These are phyloP conservation scores for Ptychoptera contaminata DNA, from an alignment of 2,888 invertebrate species.

Conservation along the genomic window DNA sequence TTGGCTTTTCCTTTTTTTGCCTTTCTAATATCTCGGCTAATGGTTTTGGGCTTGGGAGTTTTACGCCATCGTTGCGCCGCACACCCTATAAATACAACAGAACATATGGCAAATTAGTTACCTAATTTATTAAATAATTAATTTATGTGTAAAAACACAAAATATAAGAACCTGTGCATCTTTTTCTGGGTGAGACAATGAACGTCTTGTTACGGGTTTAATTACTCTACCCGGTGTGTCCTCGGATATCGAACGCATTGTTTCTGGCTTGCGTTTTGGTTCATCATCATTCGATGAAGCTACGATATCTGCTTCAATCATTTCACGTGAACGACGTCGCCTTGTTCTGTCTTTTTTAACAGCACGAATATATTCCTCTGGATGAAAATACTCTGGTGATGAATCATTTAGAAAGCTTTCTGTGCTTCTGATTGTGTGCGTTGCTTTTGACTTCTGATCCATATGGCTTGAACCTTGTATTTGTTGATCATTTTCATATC, in stretches of 20 bases:
- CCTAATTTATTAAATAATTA: neutral
- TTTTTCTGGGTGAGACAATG: slow-evolving; percentile 29
- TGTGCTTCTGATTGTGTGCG: slow-evolving; percentile 9
- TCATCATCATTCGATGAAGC: slow-evolving; percentile 10
- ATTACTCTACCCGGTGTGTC: slow-evolving; percentile 21
- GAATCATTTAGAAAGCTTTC: slow-evolving; percentile 11
- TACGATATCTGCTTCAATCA: slow-evolving; percentile 10
- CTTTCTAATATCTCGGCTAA: slow-evolving; percentile 25
- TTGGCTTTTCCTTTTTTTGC: slow-evolving; percentile 16
- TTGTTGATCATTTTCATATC: slow-evolving; percentile 11
- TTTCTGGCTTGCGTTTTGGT: slow-evolving; percentile 22
- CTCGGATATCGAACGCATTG: slow-evolving; percentile 29
- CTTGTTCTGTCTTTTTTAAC: slow-evolving; percentile 12
- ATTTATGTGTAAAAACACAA: neutral
- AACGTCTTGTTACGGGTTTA: slow-evolving; percentile 27
- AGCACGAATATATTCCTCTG: slow-evolving; percentile 11
- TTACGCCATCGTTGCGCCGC: slow-evolving; percentile 17
- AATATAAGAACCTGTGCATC: slow-evolving; percentile 11
- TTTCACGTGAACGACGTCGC: slow-evolving; percentile 11
- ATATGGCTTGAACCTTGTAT: neutral
- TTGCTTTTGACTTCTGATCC: neutral
- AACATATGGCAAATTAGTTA: slow-evolving; percentile 1
- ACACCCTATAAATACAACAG: slow-evolving; percentile 15
- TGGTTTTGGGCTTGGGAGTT: slow-evolving; percentile 27
- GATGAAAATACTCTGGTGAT: slow-evolving; percentile 11